Base-by-base conservation (phyloP, 2,888 invertebrate genomes). In the Drosophila acutilabella region DNA sequence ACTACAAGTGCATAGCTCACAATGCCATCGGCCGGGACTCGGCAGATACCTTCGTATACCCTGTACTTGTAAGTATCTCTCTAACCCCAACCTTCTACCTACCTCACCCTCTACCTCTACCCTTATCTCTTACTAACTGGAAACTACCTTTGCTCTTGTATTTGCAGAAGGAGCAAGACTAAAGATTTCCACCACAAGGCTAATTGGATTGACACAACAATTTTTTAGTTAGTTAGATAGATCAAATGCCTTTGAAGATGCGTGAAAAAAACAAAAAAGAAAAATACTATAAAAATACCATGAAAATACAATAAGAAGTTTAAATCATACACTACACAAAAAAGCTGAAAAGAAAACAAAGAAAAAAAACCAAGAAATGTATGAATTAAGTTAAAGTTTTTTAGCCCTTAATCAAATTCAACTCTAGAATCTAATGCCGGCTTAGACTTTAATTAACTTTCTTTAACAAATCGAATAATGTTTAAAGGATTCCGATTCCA, bases 1-100 rank as follows among this genome's bases (percentile, higher is more conserved):
- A 93, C 18, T 97, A 95, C 91, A 95, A 94, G 1, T 98, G 98
- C 90, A 93, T 95, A 13, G 96, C 95, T 0, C 94, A 94, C 76
- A 96, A 96, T 84, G 89, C 93, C 14, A 92, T 94, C 14, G 96
- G 95, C 4, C 94, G 94, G 71, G 96, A 95, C 77, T 91, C 93
- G 0, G 93, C 93, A 4, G 93, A 93, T 16, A 96, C 96, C 7
- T 97, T 97, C 92, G 90, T 97, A n/a, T 96, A 97, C 89, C 96
- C 97, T 14, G 90, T 91, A 88, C 90, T 91, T 88, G 92, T 92
- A 89, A 91, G 91, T 90, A 80, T 72, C 13, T 40, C 23, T 30
- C 30, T 2, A 8, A 0, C 8, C 2, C 30, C 8, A 11, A 0
- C 6, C 5, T 11, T 36, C 13, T 11, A 18, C 4, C 38, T 8